Evolutionary conservation across 2,888 invertebrate genomes (phyloP).

Genomic region (Temnothorax rugatulus): DNA sequence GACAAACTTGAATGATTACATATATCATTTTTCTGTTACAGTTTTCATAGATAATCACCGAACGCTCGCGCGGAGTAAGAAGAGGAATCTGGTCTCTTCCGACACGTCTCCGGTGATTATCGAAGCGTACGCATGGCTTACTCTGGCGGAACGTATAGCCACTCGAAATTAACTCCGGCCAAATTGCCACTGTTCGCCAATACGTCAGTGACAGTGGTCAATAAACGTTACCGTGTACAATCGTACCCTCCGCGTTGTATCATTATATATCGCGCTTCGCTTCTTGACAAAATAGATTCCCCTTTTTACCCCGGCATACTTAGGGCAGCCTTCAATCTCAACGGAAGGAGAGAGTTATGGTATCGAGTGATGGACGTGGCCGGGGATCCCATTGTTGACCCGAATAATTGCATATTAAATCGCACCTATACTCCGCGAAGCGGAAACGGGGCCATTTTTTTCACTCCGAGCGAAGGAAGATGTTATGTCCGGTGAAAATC

Average conservation of each 20-base stretch:
- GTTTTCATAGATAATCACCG: neutral
- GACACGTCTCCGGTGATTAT: conserved; percentile 8
- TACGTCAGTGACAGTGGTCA: conserved; percentile 3
- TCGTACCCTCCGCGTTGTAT: neutral
- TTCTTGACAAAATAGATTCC: conserved; percentile 9
- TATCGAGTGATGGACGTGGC: conserved; percentile 1
- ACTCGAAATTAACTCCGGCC: conserved; percentile 6
- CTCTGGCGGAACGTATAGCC: neutral
- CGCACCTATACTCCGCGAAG: conserved; percentile 36
- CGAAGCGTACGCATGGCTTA: conserved; percentile 4
- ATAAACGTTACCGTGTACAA: neutral
- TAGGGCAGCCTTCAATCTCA: conserved; percentile 42
- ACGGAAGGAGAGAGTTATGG: conserved; percentile 29
- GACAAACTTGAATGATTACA: neutral
- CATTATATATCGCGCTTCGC: conserved; percentile 19
- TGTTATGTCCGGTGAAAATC: conserved; percentile 50
- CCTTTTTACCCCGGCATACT: conserved; percentile 1
- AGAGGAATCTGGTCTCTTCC: neutral
- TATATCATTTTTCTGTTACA: neutral
- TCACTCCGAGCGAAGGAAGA: conserved; percentile 37
- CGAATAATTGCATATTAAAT: conserved; percentile 68
- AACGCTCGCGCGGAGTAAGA: neutral
- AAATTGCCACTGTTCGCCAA: neutral
- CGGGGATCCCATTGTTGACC: conserved; percentile 58
- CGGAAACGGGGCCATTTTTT: conserved; percentile 62